These are phyloP conservation scores for Myrmophylax atrothorax DNA, from an alignment of 2,113 vertebrate genomes.

Conservation along the genomic window DNA sequence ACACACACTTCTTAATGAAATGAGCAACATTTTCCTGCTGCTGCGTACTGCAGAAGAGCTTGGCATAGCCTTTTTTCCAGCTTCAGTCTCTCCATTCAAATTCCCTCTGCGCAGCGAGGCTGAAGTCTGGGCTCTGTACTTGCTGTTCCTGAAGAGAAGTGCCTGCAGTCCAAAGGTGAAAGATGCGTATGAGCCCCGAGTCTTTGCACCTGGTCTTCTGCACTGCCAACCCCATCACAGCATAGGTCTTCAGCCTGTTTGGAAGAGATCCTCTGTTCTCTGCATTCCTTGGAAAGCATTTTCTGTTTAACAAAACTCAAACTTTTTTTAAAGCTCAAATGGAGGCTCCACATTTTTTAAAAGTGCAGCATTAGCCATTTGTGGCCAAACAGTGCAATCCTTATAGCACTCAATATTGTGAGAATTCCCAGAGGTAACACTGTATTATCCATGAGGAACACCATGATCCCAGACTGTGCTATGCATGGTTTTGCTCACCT, in stretches of 20 bases:
- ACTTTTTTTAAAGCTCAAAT: neutral
- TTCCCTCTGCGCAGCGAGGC: fast-evolving
- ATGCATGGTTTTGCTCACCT: neutral
- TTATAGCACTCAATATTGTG: fast-evolving
- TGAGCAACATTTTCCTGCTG: neutral
- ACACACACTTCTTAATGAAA: neutral
- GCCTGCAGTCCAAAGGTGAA: neutral
- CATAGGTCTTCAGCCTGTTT: neutral
- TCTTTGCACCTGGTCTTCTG: conserved; percentile 3
- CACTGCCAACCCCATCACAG: neutral
- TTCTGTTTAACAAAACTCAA: neutral
- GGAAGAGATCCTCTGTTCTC: neutral
- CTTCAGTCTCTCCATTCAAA: neutral
- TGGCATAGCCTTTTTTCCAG: neutral
- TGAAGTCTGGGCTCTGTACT: neutral
- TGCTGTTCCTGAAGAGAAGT: neutral
- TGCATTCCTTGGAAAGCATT: conserved; percentile 15
- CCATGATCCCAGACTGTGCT: neutral
- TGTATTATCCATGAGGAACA: neutral
- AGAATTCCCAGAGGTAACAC: neutral
- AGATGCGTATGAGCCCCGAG: neutral
- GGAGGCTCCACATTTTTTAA: neutral
- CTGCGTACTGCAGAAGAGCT: neutral
- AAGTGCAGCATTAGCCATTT: neutral
- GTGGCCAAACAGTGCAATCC: neutral